These are phyloP conservation scores for Python bivittatus DNA, from an alignment of 2,113 vertebrate genomes.

Conservation along the genomic window DNA sequence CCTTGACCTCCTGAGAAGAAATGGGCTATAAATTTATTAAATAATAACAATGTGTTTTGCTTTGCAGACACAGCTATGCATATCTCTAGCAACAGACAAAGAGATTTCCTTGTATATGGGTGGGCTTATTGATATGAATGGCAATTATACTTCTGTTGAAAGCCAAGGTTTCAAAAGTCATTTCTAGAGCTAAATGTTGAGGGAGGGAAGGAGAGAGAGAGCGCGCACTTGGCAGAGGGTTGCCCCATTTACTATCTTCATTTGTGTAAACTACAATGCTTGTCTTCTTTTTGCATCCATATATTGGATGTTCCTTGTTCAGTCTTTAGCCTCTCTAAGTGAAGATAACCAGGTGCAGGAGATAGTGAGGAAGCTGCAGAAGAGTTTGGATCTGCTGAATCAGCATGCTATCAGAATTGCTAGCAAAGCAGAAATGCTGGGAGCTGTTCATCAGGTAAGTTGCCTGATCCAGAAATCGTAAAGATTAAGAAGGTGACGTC, in stretches of 20 bases:
- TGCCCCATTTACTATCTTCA: neutral
- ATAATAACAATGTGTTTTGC: neutral
- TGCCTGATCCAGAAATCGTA: neutral
- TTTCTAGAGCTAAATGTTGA: neutral
- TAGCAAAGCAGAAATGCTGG: slow-evolving; percentile 92
- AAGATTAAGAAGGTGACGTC: neutral
- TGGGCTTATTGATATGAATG: neutral
- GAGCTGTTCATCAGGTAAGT: slow-evolving; percentile 93
- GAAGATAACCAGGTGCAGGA: slow-evolving; percentile 90
- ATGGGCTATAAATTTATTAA: neutral
- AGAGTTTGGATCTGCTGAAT: slow-evolving; percentile 84
- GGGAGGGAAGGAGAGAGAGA: too few species aligned
- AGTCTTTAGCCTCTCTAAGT: slow-evolving; percentile 87
- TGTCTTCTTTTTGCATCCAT: neutral
- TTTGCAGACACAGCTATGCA: neutral
- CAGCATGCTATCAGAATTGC: slow-evolving; percentile 88
- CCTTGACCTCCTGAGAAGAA: neutral
- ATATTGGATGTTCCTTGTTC: neutral
- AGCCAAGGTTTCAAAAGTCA: neutral
- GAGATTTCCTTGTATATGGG: neutral
- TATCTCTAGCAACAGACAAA: neutral
- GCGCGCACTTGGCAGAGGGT: too few species aligned
- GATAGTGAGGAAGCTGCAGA: slow-evolving; percentile 89
- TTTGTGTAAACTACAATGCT: neutral
- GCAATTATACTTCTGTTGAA: neutral